A percentile compares a stretch with the other conserved stretches of the same genome.
Evolutionary conservation across 2,888 invertebrate species (phyloP).

Genomic region (Eurytoma californica): DNA sequence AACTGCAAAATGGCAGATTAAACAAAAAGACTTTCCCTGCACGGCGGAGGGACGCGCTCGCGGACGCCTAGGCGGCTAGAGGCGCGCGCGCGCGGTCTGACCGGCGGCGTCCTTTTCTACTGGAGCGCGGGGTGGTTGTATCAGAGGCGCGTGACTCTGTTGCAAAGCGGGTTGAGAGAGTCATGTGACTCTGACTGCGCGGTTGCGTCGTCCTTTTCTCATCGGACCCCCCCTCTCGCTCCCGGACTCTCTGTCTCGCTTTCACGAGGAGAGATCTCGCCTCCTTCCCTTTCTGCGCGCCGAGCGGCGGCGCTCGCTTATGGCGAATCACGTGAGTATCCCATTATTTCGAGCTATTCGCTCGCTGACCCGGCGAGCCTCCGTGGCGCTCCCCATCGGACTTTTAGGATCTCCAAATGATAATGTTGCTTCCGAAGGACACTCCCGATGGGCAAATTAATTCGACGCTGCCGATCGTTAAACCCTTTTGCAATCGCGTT

Average conservation of each 20-base stretch:
- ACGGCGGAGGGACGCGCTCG: too few species aligned
- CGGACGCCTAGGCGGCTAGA: too few species aligned
- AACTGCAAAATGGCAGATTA: too few species aligned
- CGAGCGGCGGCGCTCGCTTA: neutral
- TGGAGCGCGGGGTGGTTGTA: conserved; percentile 26
- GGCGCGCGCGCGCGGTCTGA: conserved; percentile 5
- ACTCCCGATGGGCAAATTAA: too few species aligned
- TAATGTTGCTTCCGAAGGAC: too few species aligned
- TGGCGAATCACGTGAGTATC: conserved; percentile 22
- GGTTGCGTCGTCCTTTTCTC: neutral
- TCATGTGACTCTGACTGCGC: conserved; percentile 32
- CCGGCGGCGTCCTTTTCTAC: conserved; percentile 40
- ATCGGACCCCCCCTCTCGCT: neutral
- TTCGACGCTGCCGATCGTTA: too few species aligned
- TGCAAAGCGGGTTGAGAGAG: conserved; percentile 28
- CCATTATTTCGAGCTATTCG: conserved; percentile 15
- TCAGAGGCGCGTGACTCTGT: conserved; percentile 44
- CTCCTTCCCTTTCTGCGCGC: conserved; percentile 25
- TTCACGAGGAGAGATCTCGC: conserved; percentile 40
- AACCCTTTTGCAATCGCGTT: too few species aligned
- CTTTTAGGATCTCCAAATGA: too few species aligned
- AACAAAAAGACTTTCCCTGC: too few species aligned
- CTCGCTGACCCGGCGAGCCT: neutral
- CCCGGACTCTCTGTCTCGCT: conserved; percentile 27
- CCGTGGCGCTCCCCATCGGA: too few species aligned